A percentile compares a stretch with the other conserved stretches of the same genome.
Evolutionary conservation across 2,888 invertebrate genomes (phyloP).

Genomic region (Oligia strigilis): DNA sequence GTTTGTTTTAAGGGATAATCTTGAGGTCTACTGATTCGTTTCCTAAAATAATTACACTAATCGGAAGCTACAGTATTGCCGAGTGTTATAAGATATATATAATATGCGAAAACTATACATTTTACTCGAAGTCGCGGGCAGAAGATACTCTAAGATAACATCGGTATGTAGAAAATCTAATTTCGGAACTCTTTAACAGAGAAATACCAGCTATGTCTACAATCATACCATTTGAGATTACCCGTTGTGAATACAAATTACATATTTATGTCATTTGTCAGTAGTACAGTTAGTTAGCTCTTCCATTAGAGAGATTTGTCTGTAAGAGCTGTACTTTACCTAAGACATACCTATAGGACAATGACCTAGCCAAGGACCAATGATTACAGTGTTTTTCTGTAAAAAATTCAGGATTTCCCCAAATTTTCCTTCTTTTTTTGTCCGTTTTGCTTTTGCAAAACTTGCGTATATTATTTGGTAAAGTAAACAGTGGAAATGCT

Average conservation of each 20-base stretch:
- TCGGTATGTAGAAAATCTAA: conserved; percentile 29
- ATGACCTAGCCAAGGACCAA: conserved; percentile 14
- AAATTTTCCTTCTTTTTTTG: background rate
- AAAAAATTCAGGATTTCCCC: background rate
- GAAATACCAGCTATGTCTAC: conserved; percentile 35
- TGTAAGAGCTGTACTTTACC: background rate
- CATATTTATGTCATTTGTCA: background rate
- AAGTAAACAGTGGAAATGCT: background rate
- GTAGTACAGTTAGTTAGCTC: too few relatives aligned
- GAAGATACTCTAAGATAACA: conserved; percentile 24
- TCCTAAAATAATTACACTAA: background rate
- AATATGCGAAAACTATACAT: background rate
- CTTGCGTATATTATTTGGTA: background rate
- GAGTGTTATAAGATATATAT: background rate
- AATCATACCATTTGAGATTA: conserved; percentile 37
- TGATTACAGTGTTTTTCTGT: background rate
- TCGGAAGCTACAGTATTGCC: background rate
- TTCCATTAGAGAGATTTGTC: background rate
- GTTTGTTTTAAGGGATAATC: background rate
- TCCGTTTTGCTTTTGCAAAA: background rate
- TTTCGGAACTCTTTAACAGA: conserved; percentile 26
- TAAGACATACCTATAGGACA: background rate
- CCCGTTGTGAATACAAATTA: conserved; percentile 38
- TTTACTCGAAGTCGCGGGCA: background rate
- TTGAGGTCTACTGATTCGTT: background rate